phyloP scores from a whole-genome alignment of 2,113 vertebrate genomes.

The Propithecus coquereli region DNA sequence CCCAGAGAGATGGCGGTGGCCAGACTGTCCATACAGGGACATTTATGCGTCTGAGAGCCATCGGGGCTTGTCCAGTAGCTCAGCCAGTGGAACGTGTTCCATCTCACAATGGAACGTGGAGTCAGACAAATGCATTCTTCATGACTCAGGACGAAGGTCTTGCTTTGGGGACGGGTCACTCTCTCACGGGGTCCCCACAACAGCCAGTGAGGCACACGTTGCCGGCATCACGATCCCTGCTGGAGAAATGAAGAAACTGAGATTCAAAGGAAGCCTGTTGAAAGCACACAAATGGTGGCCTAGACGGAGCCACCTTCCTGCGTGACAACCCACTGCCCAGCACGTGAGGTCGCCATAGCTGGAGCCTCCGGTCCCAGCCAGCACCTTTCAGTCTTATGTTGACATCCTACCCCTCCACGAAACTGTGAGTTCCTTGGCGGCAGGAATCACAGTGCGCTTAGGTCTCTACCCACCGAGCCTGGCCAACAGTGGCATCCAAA shows the following conservation, averaged over 20 bases:
- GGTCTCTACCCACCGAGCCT: neutral
- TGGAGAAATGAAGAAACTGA: neutral
- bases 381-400: neutral
- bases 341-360: neutral
- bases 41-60: neutral
- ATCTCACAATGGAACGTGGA: accelerated
- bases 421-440: neutral
- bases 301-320: neutral
- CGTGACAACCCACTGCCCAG: neutral
- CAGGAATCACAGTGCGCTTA: neutral
- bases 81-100: accelerated
- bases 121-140: neutral
- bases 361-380: neutral
- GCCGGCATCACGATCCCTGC: neutral
- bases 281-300: neutral
- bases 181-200: neutral
- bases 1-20: neutral
- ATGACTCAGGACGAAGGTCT: neutral
- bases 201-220: neutral
- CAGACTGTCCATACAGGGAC: neutral
- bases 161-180: neutral
- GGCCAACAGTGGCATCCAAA: neutral
- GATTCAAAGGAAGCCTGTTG: neutral
- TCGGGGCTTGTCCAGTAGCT: neutral
- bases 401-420: neutral